These are phyloP conservation scores for Phycodurus eques DNA, from an alignment of 2,113 vertebrate species.

Conservation along the genomic window DNA sequence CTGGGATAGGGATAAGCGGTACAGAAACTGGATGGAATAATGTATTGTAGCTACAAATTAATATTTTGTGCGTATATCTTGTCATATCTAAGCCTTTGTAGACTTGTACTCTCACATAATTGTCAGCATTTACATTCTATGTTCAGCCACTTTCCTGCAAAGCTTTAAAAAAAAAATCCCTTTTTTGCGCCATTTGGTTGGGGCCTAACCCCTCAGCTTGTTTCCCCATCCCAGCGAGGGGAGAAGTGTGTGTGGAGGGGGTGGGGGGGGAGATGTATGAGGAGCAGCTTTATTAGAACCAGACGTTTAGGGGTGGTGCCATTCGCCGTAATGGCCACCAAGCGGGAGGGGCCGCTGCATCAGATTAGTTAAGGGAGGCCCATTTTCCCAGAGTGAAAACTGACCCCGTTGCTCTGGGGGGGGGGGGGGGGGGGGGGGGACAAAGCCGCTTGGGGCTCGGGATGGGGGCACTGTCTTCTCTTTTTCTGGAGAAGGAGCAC, in stretches of 20 bases:
- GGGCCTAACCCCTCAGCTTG: constrained; percentile 51
- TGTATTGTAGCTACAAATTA: too few species aligned
- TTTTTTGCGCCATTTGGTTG: constrained; percentile 48
- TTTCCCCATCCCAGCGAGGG: constrained; percentile 37
- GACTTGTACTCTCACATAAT: too few species aligned
- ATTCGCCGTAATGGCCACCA: constrained; percentile 20
- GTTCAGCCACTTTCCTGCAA: constrained; percentile 25
- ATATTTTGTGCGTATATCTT: too few species aligned
- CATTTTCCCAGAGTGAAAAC: constrained; percentile 69
- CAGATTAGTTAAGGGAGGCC: constrained; percentile 49
- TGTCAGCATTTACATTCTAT: neutral
- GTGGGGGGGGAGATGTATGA: constrained; percentile 42
- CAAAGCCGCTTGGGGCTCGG: constrained; percentile 44
- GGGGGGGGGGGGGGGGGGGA: constrained; percentile 16
- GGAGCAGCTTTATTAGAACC: constrained; percentile 75
- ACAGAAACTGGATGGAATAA: too few species aligned
- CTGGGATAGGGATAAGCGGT: too few species aligned
- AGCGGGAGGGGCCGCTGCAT: constrained; percentile 48
- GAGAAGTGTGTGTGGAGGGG: neutral
- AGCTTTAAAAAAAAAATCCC: constrained; percentile 37
- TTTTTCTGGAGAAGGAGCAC: constrained; percentile 1
- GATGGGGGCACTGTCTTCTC: constrained; percentile 25
- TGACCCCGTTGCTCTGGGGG: constrained; percentile 40
- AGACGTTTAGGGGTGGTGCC: constrained; percentile 73
- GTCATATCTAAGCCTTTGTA: too few species aligned